These are phyloP conservation scores for Magallana gigas DNA, from an alignment of 1,140 invertebrate species.

Conservation along the genomic window DNA sequence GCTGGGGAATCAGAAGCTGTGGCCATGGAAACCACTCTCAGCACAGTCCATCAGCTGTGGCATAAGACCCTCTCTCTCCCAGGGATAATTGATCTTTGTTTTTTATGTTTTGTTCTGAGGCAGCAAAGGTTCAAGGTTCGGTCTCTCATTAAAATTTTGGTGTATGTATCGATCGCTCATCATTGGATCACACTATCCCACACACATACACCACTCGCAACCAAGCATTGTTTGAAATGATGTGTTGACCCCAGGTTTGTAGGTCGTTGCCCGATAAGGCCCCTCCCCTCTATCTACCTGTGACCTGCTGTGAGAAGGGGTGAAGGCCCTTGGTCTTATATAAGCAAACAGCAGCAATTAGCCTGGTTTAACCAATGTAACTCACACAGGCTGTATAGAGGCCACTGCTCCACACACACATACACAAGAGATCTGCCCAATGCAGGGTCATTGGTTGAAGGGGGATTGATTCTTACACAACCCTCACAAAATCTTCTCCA, in stretches of 20 bases:
- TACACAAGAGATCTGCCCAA: not conserved
- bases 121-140: not conserved
- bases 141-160: not conserved
- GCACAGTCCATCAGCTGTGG: not conserved
- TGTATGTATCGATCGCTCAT: not conserved
- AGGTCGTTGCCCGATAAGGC: not conserved
- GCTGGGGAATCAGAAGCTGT: not conserved
- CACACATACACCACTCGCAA: no score
- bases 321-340: slow-evolving; percentile 4
- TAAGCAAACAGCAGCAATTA: not conserved
- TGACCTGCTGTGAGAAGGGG: not conserved
- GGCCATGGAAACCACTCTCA: slow-evolving; percentile 1
- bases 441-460: not conserved
- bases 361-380: not conserved
- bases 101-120: not conserved
- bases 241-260: slow-evolving; percentile 21
- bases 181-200: not conserved
- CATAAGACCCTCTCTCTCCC: not conserved
- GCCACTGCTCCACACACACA: not conserved
- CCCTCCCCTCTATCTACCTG: not conserved
- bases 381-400: not conserved
- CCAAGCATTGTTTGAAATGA: not conserved
- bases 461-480: not conserved
- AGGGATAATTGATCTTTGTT: not conserved
- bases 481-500: not conserved